Evolutionary conservation across 2,888 invertebrate species (phyloP).

Genomic region (Eudemis profundana): DNA sequence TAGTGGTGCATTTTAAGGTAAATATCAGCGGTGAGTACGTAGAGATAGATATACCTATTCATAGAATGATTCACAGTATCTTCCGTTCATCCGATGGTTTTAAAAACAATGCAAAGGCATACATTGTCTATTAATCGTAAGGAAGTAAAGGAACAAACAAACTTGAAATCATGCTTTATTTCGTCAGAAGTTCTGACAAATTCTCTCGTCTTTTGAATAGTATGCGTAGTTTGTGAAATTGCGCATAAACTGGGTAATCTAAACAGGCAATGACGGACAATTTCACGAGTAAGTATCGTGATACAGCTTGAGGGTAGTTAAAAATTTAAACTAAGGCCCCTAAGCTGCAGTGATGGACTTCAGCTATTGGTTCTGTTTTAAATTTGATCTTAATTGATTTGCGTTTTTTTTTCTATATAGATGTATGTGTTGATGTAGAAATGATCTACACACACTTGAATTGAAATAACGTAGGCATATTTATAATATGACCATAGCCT

Average conservation of each 20-base stretch:
- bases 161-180: constrained; percentile 15
- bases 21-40: constrained; percentile 76
- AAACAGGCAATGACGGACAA: constrained; percentile 8
- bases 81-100: constrained; percentile 45
- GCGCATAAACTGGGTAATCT: constrained; percentile 19
- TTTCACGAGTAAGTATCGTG: neutral
- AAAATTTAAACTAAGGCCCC: neutral
- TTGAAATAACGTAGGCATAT: too few relatives aligned
- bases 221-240: constrained; percentile 19
- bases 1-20: constrained; percentile 35
- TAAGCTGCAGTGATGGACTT: neutral
- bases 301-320: neutral
- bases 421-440: too few relatives aligned
- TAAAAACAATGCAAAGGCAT: constrained; percentile 17
- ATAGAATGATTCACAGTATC: constrained; percentile 68
- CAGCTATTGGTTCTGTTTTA: neutral
- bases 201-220: constrained; percentile 14
- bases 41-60: constrained; percentile 66
- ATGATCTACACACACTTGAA: too few relatives aligned
- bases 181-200: neutral
- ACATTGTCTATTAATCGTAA: neutral
- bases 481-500: too few relatives aligned
- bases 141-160: neutral
- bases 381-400: neutral
- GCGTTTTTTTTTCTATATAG: too few relatives aligned